Base-by-base conservation (phyloP, 2,888 invertebrate species). In the Brachylomia viminalis region DNA sequence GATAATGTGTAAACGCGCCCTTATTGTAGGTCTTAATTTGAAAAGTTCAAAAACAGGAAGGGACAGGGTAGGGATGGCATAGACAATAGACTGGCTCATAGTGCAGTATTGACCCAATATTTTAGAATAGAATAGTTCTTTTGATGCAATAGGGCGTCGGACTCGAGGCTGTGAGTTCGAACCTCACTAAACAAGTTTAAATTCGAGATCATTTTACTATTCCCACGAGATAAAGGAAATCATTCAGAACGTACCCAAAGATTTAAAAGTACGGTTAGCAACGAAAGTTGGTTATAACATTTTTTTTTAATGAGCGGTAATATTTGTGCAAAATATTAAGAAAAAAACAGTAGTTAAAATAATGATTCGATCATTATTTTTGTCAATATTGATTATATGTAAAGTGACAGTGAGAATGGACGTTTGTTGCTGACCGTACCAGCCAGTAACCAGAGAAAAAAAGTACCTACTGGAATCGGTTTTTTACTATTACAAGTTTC, bases 241-340 rank as follows among this genome's bases (percentile, higher is more conserved):
- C 69, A 59, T 69, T 69, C 69, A 42, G 58, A 58, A 38, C 56
- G 7, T 68, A 15, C 27, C 13, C 13, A 56, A 68, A 42, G 7
- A 54, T 54, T 11, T n/a, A 67, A 52, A 67, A 38, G 13, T 54
- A 38, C 11, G 11, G 7, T 52, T n/a, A 52, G 33, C 30, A 15
- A 47, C 15, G 45, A 27, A 45, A 45, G 20, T 62, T 13, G 7
- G 13, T 13, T 2, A 10, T 5, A 30, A 20, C 5, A n/a, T 20
- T 49, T 49, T 20, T 49, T 20, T 49, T 49, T 0, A 49, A 8
- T 20, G 3, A 20, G 20, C 20, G 2, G 20, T 17, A 47, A 5
- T 47, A 47, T 17, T 47, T 20, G 20, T 7, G 20, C 20, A 49
- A 49, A 2, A 49, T 17, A 52, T 49, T 23, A 52, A 52, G 23